phyloP scores from a whole-genome alignment of 2,888 invertebrate genomes.

The Gryllus longicercus region DNA sequence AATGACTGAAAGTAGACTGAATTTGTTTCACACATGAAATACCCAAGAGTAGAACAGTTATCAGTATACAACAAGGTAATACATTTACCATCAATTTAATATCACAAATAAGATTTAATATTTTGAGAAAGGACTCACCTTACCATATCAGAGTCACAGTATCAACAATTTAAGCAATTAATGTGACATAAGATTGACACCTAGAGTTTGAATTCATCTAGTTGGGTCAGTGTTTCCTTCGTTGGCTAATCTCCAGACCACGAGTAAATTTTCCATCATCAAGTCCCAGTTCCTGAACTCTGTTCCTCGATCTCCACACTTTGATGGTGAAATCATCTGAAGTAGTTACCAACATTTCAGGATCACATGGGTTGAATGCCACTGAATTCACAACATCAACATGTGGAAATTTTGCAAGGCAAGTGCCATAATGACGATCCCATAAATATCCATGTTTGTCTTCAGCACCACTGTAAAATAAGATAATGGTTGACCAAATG shows the following conservation, averaged over 20 bases:
- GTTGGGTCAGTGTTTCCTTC: not conserved
- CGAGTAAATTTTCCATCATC: conserved; percentile 47
- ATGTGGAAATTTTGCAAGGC: conserved; percentile 71
- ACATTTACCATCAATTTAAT: not conserved
- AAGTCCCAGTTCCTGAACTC: conserved; percentile 49
- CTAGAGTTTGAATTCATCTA: no score
- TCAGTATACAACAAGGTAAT: not conserved
- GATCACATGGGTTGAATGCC: conserved; percentile 76
- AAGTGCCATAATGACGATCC: conserved; percentile 79
- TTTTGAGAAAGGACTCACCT: not conserved
- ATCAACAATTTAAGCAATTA: no score
- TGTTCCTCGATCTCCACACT: conserved; percentile 54
- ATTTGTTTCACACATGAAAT: no score
- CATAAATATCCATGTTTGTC: conserved; percentile 79
- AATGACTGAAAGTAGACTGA: no score
- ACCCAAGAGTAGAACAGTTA: not conserved
- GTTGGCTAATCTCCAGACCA: conserved; percentile 48
- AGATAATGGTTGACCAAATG: not conserved
- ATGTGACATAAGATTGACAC: no score
- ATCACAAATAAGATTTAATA: not conserved
- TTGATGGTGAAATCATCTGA: conserved; percentile 78
- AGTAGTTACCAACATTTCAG: conserved; percentile 76
- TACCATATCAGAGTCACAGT: not conserved
- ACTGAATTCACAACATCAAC: conserved; percentile 79
- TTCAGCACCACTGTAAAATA: conserved; percentile 69